Base-by-base conservation (phyloP, 2,113 vertebrate genomes). In the Tragelaphus scriptus region DNA sequence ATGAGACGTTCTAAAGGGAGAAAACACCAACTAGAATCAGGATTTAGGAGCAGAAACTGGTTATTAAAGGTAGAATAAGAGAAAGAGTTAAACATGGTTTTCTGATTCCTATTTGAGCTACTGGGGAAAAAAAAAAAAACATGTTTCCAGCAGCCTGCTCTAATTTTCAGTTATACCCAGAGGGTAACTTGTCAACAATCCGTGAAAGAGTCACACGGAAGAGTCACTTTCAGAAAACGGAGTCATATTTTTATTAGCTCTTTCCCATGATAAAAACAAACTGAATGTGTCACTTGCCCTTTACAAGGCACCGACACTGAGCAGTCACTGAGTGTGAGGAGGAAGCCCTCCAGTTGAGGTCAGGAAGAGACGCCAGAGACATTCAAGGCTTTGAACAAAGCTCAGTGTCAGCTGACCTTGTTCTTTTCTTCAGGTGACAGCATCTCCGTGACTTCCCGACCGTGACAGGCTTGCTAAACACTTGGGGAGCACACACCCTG, bases 391-490 rank as follows among this genome's bases (percentile, higher is more conserved):
- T 84, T 89, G 80, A 90, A 87, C 30, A 92, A 94, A 85, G 63
- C 94, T 95, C 84, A 28, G 7, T 30, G 90, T 47, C 90, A 97
- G 98, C 3, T 3, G 77, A 95, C 58, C 87, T 92, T 85, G 80
- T 3, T 89, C 40, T 47, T 98, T 61, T 95, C 97, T 98, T 40
- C 79, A 95, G 13, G 56, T 97, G 93, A 21, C 58, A 97, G 85
- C 25, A 28, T 87, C 86, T 90, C 91, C 13, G 30, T n/a, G 97
- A 91, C 14, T 94, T 97, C 36, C 2, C 88, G 44, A 82, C 88
- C 90, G 95, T 32, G 88, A 96, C 82, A 17, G 11, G n/a, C 68
- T n/a, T 93, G 85, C 26, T 88, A 77, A 36, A 14, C 61, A 56
- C 3, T 0, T n/a, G 7, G 77, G 96, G 30, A 84, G 7, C 85